Base-by-base conservation (phyloP, 2,888 invertebrate species). In the Carabus problematicus region DNA sequence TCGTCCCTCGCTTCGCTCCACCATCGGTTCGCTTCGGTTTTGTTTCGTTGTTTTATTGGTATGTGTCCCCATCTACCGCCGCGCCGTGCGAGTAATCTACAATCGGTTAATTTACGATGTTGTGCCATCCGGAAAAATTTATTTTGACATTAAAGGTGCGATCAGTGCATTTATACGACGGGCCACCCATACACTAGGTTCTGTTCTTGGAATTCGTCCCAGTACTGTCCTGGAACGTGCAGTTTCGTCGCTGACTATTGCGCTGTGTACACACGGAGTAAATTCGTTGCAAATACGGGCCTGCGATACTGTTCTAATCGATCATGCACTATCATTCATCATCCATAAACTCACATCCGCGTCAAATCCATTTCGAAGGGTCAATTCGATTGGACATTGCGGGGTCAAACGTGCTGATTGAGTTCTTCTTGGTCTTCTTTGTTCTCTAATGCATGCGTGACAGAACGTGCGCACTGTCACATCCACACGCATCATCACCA, bases 341-440 rank as follows among this genome's bases (percentile, higher is more conserved):
- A 64, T 49, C 61, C 47, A 39, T 40, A 7, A 40, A 47, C 29
- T 54, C 43, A 43, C 55, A 18, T 47, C 54, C 56, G 61, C 67
- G 67, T 68, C 58, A 68, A 47, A 69, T 56, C 49, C 60, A 60
- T 70, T 64, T 71, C 61, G 60, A 49, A 71, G 70, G 74, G 73
- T 74, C 72, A 74, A 71, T 72, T 73, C 72, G 72, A 73, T 74
- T 73, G 74, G 72, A 71, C 64, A n/a, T n/a, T n/a, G n/a, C 63
- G 18, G 67, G 73, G 72, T 75, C 73, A 74, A 70, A 71, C 72
- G 70, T 70, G 72, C 72, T 75, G 73, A 75, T 73, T 74, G 71
- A 74, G 72, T 73, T 71, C 71, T 74, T 72, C 69, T 70, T 71
- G 70, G 66, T 71, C 67, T 59, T 64, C 70, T 70, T 72, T 75